Conservation (phyloP, 92 coral and sea anemone genomes). For the Porites rus region DNA sequence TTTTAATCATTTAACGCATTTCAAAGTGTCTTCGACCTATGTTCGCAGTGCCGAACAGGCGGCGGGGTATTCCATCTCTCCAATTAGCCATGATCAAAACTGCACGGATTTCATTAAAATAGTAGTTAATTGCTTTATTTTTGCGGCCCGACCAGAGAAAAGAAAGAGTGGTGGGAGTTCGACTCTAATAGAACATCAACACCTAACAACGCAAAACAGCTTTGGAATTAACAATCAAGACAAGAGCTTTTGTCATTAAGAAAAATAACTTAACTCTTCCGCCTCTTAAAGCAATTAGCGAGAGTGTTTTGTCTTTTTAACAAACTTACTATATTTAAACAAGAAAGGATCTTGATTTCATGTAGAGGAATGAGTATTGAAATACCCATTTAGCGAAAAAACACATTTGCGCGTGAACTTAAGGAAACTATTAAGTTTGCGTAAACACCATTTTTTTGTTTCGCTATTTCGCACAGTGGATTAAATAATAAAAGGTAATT, state of each 20-base stretch:
- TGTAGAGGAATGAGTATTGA: background rate
- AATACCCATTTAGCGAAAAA: background rate
- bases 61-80: too few relatives aligned
- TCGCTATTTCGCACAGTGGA: background rate
- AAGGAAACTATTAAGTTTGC: background rate
- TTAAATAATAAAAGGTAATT: background rate
- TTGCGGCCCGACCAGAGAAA: background rate
- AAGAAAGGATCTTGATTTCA: too few relatives aligned
- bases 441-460: background rate
- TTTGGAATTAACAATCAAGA: slow-evolving; percentile 1
- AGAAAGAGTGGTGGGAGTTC: background rate
- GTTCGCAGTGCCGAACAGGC: too few relatives aligned
- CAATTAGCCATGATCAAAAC: background rate
- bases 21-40: too few relatives aligned
- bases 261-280: background rate
- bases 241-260: background rate
- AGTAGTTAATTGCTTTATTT: background rate
- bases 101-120: background rate
- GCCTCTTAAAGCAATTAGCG: slow-evolving; percentile 6
- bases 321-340: background rate
- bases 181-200: background rate
- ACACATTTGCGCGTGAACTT: background rate
- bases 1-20: too few relatives aligned
- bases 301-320: slow-evolving; percentile 5
- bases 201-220: background rate